Evolutionary conservation across 2,797 vertebrate genomes (phyloP).

Genomic region (Sebastes trivittatus): DNA sequence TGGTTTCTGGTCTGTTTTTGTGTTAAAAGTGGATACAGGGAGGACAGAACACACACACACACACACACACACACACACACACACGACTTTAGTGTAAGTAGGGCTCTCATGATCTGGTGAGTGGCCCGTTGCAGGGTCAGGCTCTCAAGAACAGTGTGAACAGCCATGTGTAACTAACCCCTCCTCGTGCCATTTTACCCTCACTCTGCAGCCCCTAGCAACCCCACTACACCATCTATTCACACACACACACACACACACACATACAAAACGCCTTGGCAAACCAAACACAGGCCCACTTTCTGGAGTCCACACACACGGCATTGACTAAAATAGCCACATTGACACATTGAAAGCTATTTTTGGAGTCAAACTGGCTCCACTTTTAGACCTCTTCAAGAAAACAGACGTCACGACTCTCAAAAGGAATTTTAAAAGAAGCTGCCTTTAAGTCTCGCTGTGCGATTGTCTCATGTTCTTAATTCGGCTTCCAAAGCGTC

Average conservation of each 20-base stretch:
- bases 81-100: neutral
- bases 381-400: constrained; percentile 35
- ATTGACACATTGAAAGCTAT: constrained; percentile 44
- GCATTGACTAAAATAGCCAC: constrained; percentile 41
- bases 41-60: neutral
- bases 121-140: constrained; percentile 17
- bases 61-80: neutral
- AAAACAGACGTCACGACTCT: constrained; percentile 18
- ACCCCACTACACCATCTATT: constrained; percentile 50
- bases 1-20: neutral
- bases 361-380: constrained; percentile 59
- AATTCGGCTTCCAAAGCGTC: neutral
- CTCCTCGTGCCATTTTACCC: constrained; percentile 50
- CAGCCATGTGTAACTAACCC: constrained; percentile 71
- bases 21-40: constrained; percentile 4
- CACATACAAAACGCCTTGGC: neutral
- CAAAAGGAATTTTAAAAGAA: constrained; percentile 1
- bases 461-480: neutral
- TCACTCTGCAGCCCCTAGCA: constrained; percentile 63
- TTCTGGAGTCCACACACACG: neutral
- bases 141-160: constrained; percentile 55
- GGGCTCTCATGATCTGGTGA: constrained; percentile 22
- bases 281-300: constrained; percentile 34
- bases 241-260: constrained; percentile 26
- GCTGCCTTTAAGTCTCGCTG: neutral